Conservation (phyloP, 1,140 invertebrate genomes). For the Coboldia fuscipes region DNA sequence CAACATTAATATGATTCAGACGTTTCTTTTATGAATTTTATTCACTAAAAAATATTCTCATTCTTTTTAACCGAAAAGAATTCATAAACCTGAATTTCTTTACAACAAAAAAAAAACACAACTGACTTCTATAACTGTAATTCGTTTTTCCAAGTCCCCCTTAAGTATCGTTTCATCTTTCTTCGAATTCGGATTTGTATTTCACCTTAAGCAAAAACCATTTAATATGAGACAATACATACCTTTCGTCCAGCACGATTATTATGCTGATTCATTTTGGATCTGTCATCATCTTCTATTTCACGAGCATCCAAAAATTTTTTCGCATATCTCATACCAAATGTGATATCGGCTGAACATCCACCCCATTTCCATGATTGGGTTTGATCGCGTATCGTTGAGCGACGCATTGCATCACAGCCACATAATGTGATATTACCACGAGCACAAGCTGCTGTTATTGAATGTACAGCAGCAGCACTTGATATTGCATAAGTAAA, state of each 20-base stretch:
- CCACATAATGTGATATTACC: slow-evolving; percentile 76
- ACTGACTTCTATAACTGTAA: too few relatives aligned
- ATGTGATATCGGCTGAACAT: slow-evolving; percentile 60
- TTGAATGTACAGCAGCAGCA: slow-evolving; percentile 71
- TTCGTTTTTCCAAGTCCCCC: too few relatives aligned
- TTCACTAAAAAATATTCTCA: too few relatives aligned
- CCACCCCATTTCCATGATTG: slow-evolving; percentile 68
- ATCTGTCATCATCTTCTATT: slow-evolving; percentile 58
- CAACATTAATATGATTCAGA: too few relatives aligned
- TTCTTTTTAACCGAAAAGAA: too few relatives aligned
- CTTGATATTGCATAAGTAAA: slow-evolving; percentile 81
- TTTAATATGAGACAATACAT: too few relatives aligned
- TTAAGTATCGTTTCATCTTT: too few relatives aligned
- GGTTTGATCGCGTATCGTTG: slow-evolving; percentile 4
- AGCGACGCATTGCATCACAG: slow-evolving; percentile 53
- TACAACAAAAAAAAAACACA: too few relatives aligned
- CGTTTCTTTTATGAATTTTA: too few relatives aligned
- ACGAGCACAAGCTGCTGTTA: slow-evolving; percentile 74
- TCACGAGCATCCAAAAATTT: slow-evolving; percentile 69
- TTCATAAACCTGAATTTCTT: too few relatives aligned
- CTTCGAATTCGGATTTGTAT: too few relatives aligned
- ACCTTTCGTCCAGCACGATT: slow-evolving; percentile 87
- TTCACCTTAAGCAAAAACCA: too few relatives aligned
- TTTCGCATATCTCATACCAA: slow-evolving; percentile 52
- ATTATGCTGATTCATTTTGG: slow-evolving; percentile 93